These are phyloP conservation scores for Helicoverpa zea DNA, from an alignment of 1,140 invertebrate species.

Conservation along the genomic window DNA sequence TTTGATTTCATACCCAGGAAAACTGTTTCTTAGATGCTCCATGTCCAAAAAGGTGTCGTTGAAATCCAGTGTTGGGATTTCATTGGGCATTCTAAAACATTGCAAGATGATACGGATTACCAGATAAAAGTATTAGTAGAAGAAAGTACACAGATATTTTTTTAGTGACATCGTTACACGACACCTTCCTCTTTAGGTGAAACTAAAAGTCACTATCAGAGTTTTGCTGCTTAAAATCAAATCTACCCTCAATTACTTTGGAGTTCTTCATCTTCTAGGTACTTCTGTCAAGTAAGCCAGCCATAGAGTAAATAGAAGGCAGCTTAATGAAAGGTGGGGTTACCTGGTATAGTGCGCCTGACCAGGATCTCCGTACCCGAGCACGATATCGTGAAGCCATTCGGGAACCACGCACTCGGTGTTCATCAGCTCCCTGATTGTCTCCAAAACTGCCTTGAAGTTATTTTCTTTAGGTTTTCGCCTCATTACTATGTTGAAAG, in stretches of 20 bases:
- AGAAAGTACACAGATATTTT: neutral
- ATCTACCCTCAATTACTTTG: no score
- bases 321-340: constrained; percentile 9
- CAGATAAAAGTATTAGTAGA: neutral
- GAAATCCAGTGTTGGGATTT: constrained; percentile 94
- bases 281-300: no score
- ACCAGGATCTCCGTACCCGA: constrained; percentile 98
- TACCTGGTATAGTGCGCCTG: constrained; percentile 97
- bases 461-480: constrained; percentile 99
- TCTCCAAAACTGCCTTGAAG: constrained; percentile 99
- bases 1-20: constrained; percentile 93
- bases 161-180: no score
- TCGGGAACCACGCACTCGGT: constrained; percentile 99
- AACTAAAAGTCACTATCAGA: no score
- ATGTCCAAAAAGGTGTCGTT: constrained; percentile 99
- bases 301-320: no score
- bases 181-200: no score
- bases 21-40: constrained; percentile 95
- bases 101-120: neutral
- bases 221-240: no score
- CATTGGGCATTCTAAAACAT: constrained; percentile 81
- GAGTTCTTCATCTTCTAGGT: neutral
- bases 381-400: constrained; percentile 99
- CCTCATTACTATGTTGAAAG: constrained; percentile 99
- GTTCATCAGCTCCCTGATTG: constrained; percentile 99